Base-by-base conservation (phyloP, 2,113 vertebrate genomes). In the Cervus canadensis region DNA sequence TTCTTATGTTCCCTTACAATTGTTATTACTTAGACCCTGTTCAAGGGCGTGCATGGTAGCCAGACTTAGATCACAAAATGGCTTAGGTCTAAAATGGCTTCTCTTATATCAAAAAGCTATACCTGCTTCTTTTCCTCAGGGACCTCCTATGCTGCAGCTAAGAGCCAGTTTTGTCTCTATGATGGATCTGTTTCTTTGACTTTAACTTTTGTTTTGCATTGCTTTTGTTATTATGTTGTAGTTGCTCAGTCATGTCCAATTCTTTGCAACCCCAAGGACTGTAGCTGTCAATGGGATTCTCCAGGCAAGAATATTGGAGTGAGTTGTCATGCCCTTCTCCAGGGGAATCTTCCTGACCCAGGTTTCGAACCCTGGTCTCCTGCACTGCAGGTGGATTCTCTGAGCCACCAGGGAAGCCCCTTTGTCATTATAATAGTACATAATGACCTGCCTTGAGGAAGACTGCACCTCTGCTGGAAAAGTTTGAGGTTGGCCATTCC, bases 221-320 rank as follows among this genome's bases (percentile, higher is more conserved):
- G 40, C 40, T 43, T 26, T 76, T 40, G 36, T 43, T 26, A 26
- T 25, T 76, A 26, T 43, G 11, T 25, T 25, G 36, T 43, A 76
- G 36, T 43, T 43, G 12, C 36, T 14, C 23, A 43, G 11, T 43
- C 17, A 19, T 7, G 3, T 26, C 64, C 3, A 0, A 14, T 23
- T 71, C 64, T 76, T 43, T 76, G 71, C 36, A 43, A 26, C 71
- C 36, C 12, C 71, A 76, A 43, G 36, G 23, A 14, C 71, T 26
- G 36, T 43, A 26, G 71, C 71, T 71, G 67, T 71, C 67, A 71
- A 0, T 40, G 67, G n/a, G 67, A 12, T 71, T 40, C 67, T 71
- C n/a, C n/a, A 71, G 67, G 17, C 67, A 71, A 40, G 67, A 71
- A 71, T 71, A 71, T 2, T 40, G n/a, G n/a, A 23, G 10, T 40